phyloP scores from a whole-genome alignment of 2,113 vertebrate species.

The Otolemur garnettii region DNA sequence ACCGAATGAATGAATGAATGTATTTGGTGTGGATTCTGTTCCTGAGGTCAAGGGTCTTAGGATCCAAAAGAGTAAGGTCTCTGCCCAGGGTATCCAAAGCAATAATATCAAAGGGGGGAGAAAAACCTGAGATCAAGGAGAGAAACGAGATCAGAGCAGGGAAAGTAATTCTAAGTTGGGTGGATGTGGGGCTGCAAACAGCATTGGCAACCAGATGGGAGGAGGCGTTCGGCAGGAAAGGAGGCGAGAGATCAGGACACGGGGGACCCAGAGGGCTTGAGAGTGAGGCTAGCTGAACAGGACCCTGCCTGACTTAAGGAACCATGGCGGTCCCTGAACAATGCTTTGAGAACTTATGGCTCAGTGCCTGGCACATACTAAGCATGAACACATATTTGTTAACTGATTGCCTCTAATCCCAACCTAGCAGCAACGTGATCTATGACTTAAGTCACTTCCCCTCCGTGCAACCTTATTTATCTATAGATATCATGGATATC shows the following conservation, averaged over 20 bases:
- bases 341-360: not conserved
- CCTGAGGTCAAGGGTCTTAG: not conserved
- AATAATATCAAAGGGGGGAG: not conserved
- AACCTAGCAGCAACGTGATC: not conserved
- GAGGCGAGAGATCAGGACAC: not conserved
- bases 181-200: not conserved
- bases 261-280: rapidly evolving
- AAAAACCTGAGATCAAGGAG: not conserved
- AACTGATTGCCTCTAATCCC: constrained; percentile 14
- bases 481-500: not conserved
- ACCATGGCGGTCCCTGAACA: not conserved
- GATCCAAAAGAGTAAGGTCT: not conserved
- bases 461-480: not conserved
- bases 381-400: not conserved
- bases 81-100: not conserved
- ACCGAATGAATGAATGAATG: not conserved
- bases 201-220: not conserved
- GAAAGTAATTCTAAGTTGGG: not conserved
- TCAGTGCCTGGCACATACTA: not conserved
- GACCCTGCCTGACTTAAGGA: not conserved
- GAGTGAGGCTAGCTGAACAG: not conserved
- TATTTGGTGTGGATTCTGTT: not conserved
- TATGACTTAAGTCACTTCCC: not conserved
- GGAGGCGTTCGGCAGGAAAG: not conserved
- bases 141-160: not conserved